Base-by-base conservation (phyloP, 2,113 vertebrate genomes). In the Psophia crepitans region DNA sequence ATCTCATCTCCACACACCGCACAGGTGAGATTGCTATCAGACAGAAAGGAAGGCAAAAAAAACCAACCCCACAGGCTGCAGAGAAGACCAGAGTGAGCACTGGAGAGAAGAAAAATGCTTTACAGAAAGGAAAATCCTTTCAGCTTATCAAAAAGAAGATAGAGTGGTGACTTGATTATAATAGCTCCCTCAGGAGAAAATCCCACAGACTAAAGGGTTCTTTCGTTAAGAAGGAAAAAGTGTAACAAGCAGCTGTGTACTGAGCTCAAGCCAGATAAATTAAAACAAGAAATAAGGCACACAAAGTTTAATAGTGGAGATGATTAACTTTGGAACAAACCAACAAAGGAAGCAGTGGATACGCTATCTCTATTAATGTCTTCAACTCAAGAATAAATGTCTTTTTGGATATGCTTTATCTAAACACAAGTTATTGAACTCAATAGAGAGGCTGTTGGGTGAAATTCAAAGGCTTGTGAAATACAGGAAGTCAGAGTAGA, bases 401-500 rank as follows among this genome's bases (percentile, higher is more conserved):
- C 74, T 87, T 95, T 90, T 96, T 79, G 78, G 74, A 83, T 95
- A 96, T 46, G 65, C 58, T 95, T 93, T 89, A 96, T 84, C 96
- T 89, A 96, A 96, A 96, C 84, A 96, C 35, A 87, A 91, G 39
- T 87, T 94, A 95, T 82, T 96, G 87, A 93, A 94, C 66, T 96
- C 82, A 93, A 46, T 37, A 74, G 91, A 93, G 54, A 79, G 49
- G 70, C 32, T 93, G 81, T 79, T 93, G 87, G 94, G 87, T 87
- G 89, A 94, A 94, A 96, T 96, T 94, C 94, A 96, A 96, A 96
- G 74, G 84, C 78, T 94, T 96, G 77, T 90, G 91, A 97, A 95
- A 96, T 79, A 91, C 93, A 96, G 96, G 93, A 97, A 96, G 87
- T 88, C 70, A 58, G 91, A 96, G 78, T 58, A 83, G 81, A 76